Evolutionary conservation across 1,140 invertebrate genomes (phyloP), one percentile per base, ranked within the genome.

Genomic region (Drosophila dunni): DNA sequence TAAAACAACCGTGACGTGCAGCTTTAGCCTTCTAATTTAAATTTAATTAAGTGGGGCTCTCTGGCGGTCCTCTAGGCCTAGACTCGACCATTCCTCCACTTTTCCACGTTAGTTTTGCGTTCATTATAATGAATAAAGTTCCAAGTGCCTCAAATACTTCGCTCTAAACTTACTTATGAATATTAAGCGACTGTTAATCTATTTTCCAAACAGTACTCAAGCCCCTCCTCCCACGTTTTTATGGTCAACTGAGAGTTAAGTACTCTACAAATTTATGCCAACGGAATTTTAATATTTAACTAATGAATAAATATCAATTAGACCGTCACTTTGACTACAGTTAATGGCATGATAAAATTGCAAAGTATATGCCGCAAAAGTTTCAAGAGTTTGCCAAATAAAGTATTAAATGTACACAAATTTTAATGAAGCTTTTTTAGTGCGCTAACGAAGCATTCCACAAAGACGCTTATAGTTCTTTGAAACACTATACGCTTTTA

Each of bases 11-110:
- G 84, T 84, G 84, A 80, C 80, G 84, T 84, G 82, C 80, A 89
- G 81, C 80, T 89, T 89, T 88, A 88, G 84, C 78, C 84, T 81
- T 75, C 75, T 89, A 89, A 89, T 89, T 89, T 89, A 89, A 89
- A 89, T 89, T 89, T 89, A 89, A 89, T 89, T 89, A 89, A 89
- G 84, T 89, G 75, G 78, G 11, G 61, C 79, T 75, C 75, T 84
- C 75, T 83, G 3, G 40, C n/a, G 40, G 11, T n/a, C 13, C 40
- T 51, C 40, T 29, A 13, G 45, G 60, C 45, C 46, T 29, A 17
- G 48, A 57, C 15, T 53, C 29, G 57, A 46, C 46, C 46, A 10
- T 17, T 15, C 3, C 24, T n/a, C 10, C 53, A 54, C 54, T 79
- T 63, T 60, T 29, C 24, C 24, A 56, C 73, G 67, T 77, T 83